Conservation (phyloP, 1,140 invertebrate species). For the Cydia strobilella region DNA sequence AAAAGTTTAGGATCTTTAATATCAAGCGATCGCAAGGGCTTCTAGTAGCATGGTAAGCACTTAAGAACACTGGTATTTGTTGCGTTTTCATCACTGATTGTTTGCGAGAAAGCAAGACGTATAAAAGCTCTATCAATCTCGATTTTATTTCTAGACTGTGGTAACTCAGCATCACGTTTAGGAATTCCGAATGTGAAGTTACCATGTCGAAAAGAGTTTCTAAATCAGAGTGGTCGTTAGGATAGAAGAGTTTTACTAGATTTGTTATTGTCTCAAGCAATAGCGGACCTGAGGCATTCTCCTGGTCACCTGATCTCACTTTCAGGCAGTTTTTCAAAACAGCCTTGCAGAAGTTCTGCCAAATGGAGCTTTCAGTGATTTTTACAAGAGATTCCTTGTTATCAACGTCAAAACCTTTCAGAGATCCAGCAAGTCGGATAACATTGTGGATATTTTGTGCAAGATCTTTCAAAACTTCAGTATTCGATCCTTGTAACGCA, state of each 20-base stretch:
- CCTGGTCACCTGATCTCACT: constrained; percentile 65
- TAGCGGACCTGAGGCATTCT: constrained; percentile 50
- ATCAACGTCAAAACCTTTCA: constrained; percentile 53
- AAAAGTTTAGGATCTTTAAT: constrained; percentile 82
- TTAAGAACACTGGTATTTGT: constrained; percentile 86
- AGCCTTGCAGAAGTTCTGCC: constrained; percentile 84
- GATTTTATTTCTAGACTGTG: constrained; percentile 80
- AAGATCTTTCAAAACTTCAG: constrained; percentile 71
- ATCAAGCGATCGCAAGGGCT: constrained; percentile 83
- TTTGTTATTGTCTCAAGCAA: constrained; percentile 81
- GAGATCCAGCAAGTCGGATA: constrained; percentile 49
- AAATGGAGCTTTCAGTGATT: constrained; percentile 80
- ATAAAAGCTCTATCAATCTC: constrained; percentile 82
- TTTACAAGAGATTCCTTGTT: constrained; percentile 71
- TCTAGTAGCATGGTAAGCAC: constrained; percentile 86
- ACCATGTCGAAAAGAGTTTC: constrained; percentile 85
- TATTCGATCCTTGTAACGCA: constrained; percentile 79
- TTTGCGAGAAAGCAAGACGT: constrained; percentile 82
- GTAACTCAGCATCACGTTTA: constrained; percentile 82
- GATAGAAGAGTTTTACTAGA: constrained; percentile 82
- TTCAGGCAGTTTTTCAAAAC: constrained; percentile 84
- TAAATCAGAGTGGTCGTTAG: constrained; percentile 75
- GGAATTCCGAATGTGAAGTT: constrained; percentile 87
- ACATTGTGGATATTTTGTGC: constrained; percentile 67
- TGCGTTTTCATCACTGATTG: constrained; percentile 81